These are phyloP conservation scores for Papilio gigon DNA, from an alignment of 2,888 invertebrate genomes.

Conservation along the genomic window DNA sequence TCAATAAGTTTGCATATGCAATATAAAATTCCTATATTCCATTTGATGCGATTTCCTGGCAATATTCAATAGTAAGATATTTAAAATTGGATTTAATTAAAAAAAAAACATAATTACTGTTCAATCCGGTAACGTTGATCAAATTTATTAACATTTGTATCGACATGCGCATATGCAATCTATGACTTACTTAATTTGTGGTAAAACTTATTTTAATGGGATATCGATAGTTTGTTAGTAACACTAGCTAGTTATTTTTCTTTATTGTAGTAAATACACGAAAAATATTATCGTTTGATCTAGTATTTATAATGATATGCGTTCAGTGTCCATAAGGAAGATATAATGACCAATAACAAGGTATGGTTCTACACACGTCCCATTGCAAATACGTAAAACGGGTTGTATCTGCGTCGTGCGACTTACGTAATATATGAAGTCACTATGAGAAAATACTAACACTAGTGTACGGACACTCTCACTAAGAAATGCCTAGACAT, in stretches of 20 bases:
- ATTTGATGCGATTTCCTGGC: conserved; percentile 29
- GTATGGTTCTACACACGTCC: conserved; percentile 1
- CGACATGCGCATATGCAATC: conserved; percentile 14
- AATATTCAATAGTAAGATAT: background rate
- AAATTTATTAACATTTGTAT: conserved; percentile 21
- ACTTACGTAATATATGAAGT: conserved; percentile 28
- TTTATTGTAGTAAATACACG: too few species aligned
- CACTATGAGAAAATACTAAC: conserved; percentile 32
- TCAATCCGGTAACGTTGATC: conserved; percentile 12
- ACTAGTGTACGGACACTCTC: background rate
- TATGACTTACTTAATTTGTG: conserved; percentile 7
- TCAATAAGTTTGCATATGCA: too few species aligned
- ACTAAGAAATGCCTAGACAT: background rate
- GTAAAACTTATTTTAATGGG: background rate
- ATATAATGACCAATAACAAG: background rate
- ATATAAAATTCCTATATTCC: background rate
- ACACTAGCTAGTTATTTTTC: background rate
- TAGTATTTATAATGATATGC: background rate
- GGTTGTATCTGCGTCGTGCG: conserved; percentile 21
- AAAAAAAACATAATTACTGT: conserved; percentile 12
- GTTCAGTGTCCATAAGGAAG: background rate
- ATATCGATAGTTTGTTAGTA: background rate
- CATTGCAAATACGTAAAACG: conserved; percentile 28
- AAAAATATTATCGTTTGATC: background rate
- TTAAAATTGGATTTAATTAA: background rate